These are phyloP conservation scores for Deilephila elpenor DNA, from an alignment of 2,888 invertebrate genomes.

Conservation along the genomic window DNA sequence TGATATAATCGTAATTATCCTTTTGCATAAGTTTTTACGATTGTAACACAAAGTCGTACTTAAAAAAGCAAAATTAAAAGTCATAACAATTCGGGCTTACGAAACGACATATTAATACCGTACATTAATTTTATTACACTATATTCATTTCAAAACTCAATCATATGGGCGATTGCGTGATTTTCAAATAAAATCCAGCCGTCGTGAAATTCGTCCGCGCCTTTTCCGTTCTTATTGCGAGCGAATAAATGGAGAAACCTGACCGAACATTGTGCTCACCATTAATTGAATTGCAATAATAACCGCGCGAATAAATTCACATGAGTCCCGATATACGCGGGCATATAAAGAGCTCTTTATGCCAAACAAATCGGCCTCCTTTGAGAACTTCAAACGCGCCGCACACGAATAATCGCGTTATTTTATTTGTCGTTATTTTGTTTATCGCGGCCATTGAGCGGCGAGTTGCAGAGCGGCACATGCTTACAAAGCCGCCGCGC, in stretches of 20 bases:
- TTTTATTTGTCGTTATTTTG: constrained; percentile 72
- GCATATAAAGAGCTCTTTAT: constrained; percentile 79
- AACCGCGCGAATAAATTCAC: constrained; percentile 76
- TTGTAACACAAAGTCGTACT: constrained; percentile 34
- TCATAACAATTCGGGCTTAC: constrained; percentile 15
- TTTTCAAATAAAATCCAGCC: constrained; percentile 26
- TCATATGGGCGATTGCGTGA: constrained; percentile 24
- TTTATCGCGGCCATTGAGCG: constrained; percentile 44
- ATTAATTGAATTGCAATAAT: constrained; percentile 84
- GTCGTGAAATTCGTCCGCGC: constrained; percentile 36
- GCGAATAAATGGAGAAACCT: constrained; percentile 59
- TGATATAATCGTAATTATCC: neutral
- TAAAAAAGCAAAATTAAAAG: constrained; percentile 6
- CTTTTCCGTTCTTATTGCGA: constrained; percentile 51
- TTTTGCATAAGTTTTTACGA: constrained; percentile 4
- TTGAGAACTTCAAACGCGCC: constrained; percentile 76
- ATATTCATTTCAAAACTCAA: constrained; percentile 27
- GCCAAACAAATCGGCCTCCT: constrained; percentile 83
- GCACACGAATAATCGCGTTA: constrained; percentile 64
- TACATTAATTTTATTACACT: constrained; percentile 21
- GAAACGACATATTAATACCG: constrained; percentile 8
- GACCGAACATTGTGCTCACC: constrained; percentile 67
- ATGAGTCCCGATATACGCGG: constrained; percentile 67
- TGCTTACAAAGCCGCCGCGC: constrained; percentile 23
- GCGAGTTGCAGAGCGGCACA: constrained; percentile 27